Evolutionary conservation across 2,888 invertebrate genomes (phyloP).

Genomic region (Cerastoderma edule): DNA sequence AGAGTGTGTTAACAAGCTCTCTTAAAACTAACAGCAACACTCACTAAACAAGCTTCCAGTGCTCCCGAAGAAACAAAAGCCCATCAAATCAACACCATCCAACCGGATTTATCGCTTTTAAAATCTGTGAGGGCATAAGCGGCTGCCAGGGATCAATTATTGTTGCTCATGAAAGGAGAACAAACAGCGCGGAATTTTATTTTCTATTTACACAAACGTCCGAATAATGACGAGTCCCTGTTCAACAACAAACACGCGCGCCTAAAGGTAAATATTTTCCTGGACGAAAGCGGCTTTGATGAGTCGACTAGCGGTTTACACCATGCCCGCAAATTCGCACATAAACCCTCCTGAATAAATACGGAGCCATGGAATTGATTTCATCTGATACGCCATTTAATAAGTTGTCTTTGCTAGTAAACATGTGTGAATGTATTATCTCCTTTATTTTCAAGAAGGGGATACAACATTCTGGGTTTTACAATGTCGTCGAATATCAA

Average conservation of each 20-base stretch:
- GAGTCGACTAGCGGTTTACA: conserved; percentile 9
- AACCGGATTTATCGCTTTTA: conserved; percentile 11
- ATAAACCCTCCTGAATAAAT: conserved; percentile 64
- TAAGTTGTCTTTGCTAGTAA: too few species aligned
- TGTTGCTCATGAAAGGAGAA: conserved; percentile 60
- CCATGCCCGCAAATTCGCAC: conserved; percentile 45
- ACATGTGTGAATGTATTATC: too few species aligned
- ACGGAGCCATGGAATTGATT: conserved; percentile 15
- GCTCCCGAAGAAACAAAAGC: too few species aligned
- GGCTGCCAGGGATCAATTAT: conserved; percentile 33
- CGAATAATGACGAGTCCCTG: conserved; percentile 60
- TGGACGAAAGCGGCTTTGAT: conserved; percentile 25
- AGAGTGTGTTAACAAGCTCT: too few species aligned
- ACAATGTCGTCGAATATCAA: too few species aligned
- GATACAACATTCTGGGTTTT: too few species aligned
- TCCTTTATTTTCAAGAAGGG: too few species aligned
- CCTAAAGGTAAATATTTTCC: conserved; percentile 60
- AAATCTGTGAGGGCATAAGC: conserved; percentile 2
- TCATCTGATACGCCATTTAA: conserved; percentile 34
- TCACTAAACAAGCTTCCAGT: too few species aligned
- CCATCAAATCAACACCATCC: too few species aligned
- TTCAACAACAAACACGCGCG: conserved; percentile 59
- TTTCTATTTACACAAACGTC: conserved; percentile 65
- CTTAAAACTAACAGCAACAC: too few species aligned
- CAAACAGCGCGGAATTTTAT: conserved; percentile 59